Base-by-base conservation (phyloP, 2,888 invertebrate species). In the Drosophila kanekoi region DNA sequence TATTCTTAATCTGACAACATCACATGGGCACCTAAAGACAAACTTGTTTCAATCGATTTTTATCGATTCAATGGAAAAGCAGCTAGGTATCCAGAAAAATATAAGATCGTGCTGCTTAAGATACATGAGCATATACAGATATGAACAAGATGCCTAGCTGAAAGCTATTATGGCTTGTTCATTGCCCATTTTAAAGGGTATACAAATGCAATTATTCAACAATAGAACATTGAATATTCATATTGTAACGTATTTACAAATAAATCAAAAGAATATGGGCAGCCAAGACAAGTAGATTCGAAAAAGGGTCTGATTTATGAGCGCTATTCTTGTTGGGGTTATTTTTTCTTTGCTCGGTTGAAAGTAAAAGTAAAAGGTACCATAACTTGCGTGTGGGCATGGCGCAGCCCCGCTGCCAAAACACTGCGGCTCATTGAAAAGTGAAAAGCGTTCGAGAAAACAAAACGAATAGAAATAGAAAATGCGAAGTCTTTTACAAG, bases 341-440 rank as follows among this genome's bases (percentile, higher is more conserved):
- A 16, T 23, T 35, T 20, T 47, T 32, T 47, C n/a, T 20, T 9
- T 35, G 28, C 38, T 32, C 28, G 37, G 52, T 37, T 14, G 44
- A 72, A 64, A 72, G 68, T 74, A 60, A 67, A 72, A 67, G 67
- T 60, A 59, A 57, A 53, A 54, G 43, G 44, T 58, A 51, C 54
- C 60, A 56, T 37, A 40, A 40, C 48, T 52, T 68, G 54, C 65
- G 68, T 53, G 69, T 72, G 61, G 79, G 85, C 71, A 85, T 81
- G 65, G 70, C 54, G 6, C 1, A 23, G 40, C 16, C 10, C 16
- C 1, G n/a, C n/a, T 40, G 28, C 48, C 38, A 35, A 68, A 33
- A 49, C 10, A 33, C 13, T 11, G 56, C 23, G 32, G 43, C 8
- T n/a, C 38, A 48, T 23, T 45, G 47, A 71, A 65, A 71, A 66